Percentiles rank a stretch among this genome's conserved stretches.
Evolutionary conservation across 2,888 invertebrate species (phyloP).

Genomic region (Tortricodes alternella): DNA sequence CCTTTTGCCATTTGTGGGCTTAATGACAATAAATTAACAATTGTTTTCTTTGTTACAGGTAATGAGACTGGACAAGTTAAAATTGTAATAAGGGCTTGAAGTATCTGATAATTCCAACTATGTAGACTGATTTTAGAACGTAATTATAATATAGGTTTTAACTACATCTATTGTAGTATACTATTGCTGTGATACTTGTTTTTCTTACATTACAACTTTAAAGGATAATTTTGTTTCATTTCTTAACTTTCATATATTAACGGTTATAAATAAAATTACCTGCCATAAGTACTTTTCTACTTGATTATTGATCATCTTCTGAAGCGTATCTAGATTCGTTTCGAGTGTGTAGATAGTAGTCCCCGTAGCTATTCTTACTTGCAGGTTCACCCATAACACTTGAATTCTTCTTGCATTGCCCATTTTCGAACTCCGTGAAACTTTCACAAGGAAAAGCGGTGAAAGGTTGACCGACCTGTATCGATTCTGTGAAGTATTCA

Average conservation of each 20-base stretch:
- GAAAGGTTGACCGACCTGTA: slow-evolving; percentile 79
- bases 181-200: slow-evolving; percentile 24
- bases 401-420: slow-evolving; percentile 59
- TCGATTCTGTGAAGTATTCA: slow-evolving; percentile 85
- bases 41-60: slow-evolving; percentile 42
- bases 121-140: slow-evolving; percentile 21
- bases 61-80: slow-evolving; percentile 17
- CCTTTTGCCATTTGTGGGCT: not conserved
- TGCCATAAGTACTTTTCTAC: not conserved
- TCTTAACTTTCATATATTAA: not conserved
- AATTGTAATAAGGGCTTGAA: not conserved
- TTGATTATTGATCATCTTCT: slow-evolving; percentile 41
- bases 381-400: slow-evolving; percentile 82
- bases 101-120: not conserved
- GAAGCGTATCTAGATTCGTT: slow-evolving; percentile 79
- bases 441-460: slow-evolving; percentile 80
- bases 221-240: slow-evolving; percentile 18
- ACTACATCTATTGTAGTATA: slow-evolving; percentile 5
- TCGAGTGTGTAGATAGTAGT: slow-evolving; percentile 84
- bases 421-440: slow-evolving; percentile 71
- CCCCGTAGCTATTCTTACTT: slow-evolving; percentile 62
- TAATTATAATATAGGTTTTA: not conserved
- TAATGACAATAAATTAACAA: not conserved
- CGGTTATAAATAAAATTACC: too few relatives aligned
- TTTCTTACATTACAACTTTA: slow-evolving; percentile 23